A percentile compares a stretch with the other conserved stretches of the same genome.
Evolutionary conservation across 1,140 invertebrate species (phyloP).

Genomic region (Aricia agestis): DNA sequence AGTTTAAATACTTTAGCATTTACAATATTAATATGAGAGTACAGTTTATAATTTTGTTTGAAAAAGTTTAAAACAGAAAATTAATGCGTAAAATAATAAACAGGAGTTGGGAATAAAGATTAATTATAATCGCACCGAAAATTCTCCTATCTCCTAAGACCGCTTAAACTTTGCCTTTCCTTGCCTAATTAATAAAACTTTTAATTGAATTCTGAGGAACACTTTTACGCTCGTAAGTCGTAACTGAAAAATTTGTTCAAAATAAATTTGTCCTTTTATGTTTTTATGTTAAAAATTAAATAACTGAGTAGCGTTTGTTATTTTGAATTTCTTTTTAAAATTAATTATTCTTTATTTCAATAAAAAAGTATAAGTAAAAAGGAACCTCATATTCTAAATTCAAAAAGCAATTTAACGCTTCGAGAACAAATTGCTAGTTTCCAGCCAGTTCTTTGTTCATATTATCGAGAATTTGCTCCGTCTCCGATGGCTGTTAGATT

Average conservation of each 20-base stretch:
- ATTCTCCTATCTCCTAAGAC: conserved; percentile 51
- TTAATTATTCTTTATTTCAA: too few species aligned
- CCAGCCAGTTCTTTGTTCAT: conserved; percentile 20
- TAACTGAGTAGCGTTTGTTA: too few species aligned
- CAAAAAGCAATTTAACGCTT: conserved; percentile 17
- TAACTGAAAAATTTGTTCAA: conserved; percentile 41
- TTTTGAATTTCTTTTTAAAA: too few species aligned
- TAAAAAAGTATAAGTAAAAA: neutral
- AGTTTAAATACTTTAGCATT: too few species aligned
- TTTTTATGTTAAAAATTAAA: too few species aligned
- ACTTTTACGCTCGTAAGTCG: conserved; percentile 51
- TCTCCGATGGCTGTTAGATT: too few species aligned
- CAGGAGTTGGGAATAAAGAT: neutral
- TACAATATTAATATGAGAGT: too few species aligned
- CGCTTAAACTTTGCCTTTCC: conserved; percentile 59
- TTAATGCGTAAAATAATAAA: neutral
- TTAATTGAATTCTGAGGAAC: conserved; percentile 68
- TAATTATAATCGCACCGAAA: conserved; percentile 39
- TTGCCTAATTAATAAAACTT: conserved; percentile 72
- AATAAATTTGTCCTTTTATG: conserved; percentile 21
- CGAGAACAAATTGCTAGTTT: conserved; percentile 16
- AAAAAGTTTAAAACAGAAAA: neutral
- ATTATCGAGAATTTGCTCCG: too few species aligned
- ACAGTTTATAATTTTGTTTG: neutral
- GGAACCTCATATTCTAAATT: neutral